Evolutionary conservation across 1,140 invertebrate species (phyloP), one percentile per base, ranked within the genome.

Genomic region (Plectrocnemia conspersa): DNA sequence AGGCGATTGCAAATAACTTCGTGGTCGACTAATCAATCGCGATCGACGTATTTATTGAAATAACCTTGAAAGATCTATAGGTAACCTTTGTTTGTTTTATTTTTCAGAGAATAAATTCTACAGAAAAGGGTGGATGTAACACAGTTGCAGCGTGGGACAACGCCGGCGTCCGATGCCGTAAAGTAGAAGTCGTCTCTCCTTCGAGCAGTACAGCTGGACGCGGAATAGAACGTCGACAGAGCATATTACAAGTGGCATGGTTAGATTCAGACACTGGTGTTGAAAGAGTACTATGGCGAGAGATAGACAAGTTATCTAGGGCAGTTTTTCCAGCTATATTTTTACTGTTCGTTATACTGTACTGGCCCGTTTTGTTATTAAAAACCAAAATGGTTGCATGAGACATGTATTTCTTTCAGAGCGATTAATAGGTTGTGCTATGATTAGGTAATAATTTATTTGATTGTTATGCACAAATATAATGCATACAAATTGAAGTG

Each of bases 281-380:
- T 61, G 79, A 82, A 58, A 77, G 79, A 52, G 77, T 84, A 1
- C 71, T 84, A 54, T 84, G 82, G 82, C 68, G 78, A 25, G 81
- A 84, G 71, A 82, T 85, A 24, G 83, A 85, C 64, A 79, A 80
- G 62, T 65, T 82, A 0, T 84, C 82, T 2, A 73, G 85, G 27
- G 76, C 85, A 22, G 78, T 86, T 3, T 89, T 89, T 66, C 86
- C 85, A n/a, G 76, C 78, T 5, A 65, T 88, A 3, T 89, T 88
- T 67, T 73, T 86, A 27, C 68, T 87, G 7, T 88, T 88, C 67
- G 77, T 83, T n/a, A 71, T 83, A 1, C 68, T 86, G 56, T 88
- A 87, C 69, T 88, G 85, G 85, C 83, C 84, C 1, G 82, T 85
- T 38, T 68, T 87, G 18, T 67, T 87, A 6, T 70, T 85, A 23